Evolutionary conservation across 2,888 invertebrate genomes (phyloP).

Genomic region (Caenorhabditis becei): DNA sequence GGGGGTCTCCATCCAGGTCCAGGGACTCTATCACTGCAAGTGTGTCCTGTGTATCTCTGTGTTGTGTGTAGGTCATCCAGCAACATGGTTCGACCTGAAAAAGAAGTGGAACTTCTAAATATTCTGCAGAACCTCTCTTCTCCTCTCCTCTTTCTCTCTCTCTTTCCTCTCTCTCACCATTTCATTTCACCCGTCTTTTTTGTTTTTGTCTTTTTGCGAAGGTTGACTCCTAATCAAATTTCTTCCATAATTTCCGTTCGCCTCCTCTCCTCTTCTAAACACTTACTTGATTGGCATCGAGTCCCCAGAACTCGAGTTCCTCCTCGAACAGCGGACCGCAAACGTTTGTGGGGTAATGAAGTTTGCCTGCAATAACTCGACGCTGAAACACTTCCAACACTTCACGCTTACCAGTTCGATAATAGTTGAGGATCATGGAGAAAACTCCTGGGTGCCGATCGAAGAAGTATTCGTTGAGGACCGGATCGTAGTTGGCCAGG

Average conservation of each 20-base stretch:
- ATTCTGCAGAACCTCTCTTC: not conserved
- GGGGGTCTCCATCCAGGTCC: slow-evolving; percentile 90
- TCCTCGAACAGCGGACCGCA: slow-evolving; percentile 99
- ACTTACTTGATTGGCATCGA: slow-evolving; percentile 92
- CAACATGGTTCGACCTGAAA: slow-evolving; percentile 92
- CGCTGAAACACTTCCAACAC: too few relatives aligned
- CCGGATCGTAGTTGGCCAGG: slow-evolving; percentile 98
- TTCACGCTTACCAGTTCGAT: slow-evolving; percentile 83
- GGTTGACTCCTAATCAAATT: slow-evolving; percentile 26
- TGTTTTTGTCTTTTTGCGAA: slow-evolving; percentile 5
- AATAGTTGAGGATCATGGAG: slow-evolving; percentile 94
- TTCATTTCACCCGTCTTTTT: not conserved
- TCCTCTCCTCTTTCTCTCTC: not conserved
- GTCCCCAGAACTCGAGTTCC: slow-evolving; percentile 98
- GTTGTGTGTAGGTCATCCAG: slow-evolving; percentile 95
- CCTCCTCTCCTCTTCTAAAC: not conserved
- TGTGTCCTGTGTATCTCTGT: slow-evolving; percentile 97
- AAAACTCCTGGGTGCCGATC: slow-evolving; percentile 94
- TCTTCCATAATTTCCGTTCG: not conserved
- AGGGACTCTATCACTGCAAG: slow-evolving; percentile 96
- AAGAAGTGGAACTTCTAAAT: too few relatives aligned
- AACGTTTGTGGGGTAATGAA: slow-evolving; percentile 99
- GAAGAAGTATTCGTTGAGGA: slow-evolving; percentile 99
- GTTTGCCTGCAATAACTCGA: slow-evolving; percentile 87
- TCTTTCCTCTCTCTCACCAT: not conserved